Conservation (phyloP, 1,140 invertebrate species). For the Drosophila erecta region DNA sequence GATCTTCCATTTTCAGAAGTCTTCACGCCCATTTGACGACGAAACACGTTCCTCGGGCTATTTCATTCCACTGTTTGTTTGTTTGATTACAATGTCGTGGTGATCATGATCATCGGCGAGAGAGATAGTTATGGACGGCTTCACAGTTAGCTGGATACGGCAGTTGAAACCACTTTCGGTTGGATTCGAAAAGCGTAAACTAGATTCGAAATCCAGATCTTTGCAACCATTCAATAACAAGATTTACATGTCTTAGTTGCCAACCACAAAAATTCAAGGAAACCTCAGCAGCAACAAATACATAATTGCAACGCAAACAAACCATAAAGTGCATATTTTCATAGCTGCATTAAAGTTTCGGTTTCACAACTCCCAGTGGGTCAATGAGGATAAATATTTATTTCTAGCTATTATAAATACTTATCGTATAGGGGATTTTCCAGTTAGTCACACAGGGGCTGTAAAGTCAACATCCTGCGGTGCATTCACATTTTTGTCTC, state of each 20-base stretch:
- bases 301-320: constrained; percentile 31
- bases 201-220: constrained; percentile 47
- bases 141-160: constrained; percentile 65
- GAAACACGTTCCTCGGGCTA: constrained; percentile 51
- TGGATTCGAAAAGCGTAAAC: constrained; percentile 72
- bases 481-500: constrained; percentile 60
- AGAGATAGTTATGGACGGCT: constrained; percentile 44
- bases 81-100: constrained; percentile 28
- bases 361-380: background rate
- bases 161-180: constrained; percentile 76
- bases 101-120: constrained; percentile 33
- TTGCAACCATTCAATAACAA: constrained; percentile 24
- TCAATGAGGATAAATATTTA: constrained; percentile 13
- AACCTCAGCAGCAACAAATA: constrained; percentile 31
- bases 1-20: background rate
- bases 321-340: constrained; percentile 18
- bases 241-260: constrained; percentile 40
- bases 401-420: background rate
- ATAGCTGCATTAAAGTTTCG: background rate
- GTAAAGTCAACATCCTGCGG: constrained; percentile 72
- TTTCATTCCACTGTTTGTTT: constrained; percentile 36
- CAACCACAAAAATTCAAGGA: constrained; percentile 61
- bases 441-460: constrained; percentile 10
- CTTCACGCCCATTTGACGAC: constrained; percentile 57
- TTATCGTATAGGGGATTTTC: constrained; percentile 21